Evolutionary conservation across 2,797 vertebrate genomes (phyloP), one percentile per base, ranked within the genome.

Genomic region (Carcharodon carcharias): DNA sequence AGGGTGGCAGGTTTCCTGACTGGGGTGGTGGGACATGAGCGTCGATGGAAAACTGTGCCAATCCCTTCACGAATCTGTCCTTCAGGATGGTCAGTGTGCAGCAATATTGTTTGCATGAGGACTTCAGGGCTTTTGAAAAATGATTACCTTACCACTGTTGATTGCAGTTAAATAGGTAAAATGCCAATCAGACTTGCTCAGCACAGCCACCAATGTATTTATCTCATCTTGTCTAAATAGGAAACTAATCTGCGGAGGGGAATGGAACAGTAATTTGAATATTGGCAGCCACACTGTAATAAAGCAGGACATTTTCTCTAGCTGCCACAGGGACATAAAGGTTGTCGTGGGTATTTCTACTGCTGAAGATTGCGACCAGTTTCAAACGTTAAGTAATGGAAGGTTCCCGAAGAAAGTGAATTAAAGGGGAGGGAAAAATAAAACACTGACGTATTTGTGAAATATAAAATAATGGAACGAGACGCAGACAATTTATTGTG

Each of bases 261-360:
- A 95, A n/a, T 14, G 69, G 94, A 35, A 35, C 56, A 54, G 67
- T n/a, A 18, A 54, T 95, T 95, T 95, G 69, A 95, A 77, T 95
- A 95, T 77, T 56, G 71, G 69, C 69, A 95, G 94, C 5, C 69
- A 21, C 69, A 21, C 14, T 95, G 94, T n/a, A 95, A 73, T 73
- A 95, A 95, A 56, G 69, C 69, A 31, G 73, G 69, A 35, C 23
- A 16, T 40, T 65, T 85, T 73, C 8, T 50, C 28, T 28, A 56
- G 50, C 67, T 73, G 94, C 45, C 69, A 50, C n/a, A 0, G 65
- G 23, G 65, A 54, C 23, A 4, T 0, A 54, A 69, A 71, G 92
- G 26, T 50, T 69, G 40, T 23, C 18, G 8, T 16, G 14, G 8
- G 16, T 26, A 35, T n/a, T 31, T 14, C 56, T 92, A 26, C 21